Conservation (phyloP, 2,113 vertebrate species). For the Campylomormyrus numenius region DNA sequence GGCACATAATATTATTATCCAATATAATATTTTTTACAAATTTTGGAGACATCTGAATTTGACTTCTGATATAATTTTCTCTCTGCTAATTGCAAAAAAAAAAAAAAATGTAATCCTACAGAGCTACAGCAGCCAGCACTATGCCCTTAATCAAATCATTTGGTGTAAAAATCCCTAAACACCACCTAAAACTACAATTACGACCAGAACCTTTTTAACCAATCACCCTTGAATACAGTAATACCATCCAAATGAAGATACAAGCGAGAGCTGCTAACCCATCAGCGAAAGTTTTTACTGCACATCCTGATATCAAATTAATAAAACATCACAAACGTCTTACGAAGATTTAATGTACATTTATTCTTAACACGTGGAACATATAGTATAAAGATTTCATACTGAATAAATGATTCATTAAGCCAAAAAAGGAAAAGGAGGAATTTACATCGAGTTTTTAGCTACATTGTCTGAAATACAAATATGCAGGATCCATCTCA, state of each 20-base stretch:
- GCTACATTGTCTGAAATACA: slow-evolving; percentile 99
- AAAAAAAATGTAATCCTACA: not conserved
- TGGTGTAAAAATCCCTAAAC: not conserved
- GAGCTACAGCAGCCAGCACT: not conserved
- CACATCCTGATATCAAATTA: slow-evolving; percentile 37
- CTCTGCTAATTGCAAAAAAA: not conserved
- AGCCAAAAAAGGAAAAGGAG: slow-evolving; percentile 96
- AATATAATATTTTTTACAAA: not conserved
- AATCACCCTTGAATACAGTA: not conserved
- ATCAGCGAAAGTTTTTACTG: not conserved
- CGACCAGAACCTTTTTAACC: not conserved
- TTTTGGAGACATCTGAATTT: not conserved
- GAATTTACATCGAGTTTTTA: slow-evolving; percentile 99
- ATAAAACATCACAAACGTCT: slow-evolving; percentile 92
- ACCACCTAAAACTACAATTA: not conserved
- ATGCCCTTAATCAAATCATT: not conserved
- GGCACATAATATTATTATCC: not conserved
- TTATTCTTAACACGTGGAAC: slow-evolving; percentile 99
- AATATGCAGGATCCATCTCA: slow-evolving; percentile 98
- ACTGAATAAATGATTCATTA: slow-evolving; percentile 99
- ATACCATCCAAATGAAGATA: not conserved
- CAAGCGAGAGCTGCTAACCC: not conserved
- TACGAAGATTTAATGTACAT: slow-evolving; percentile 99
- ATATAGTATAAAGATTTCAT: slow-evolving; percentile 99
- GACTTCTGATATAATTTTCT: not conserved